Base-by-base conservation (phyloP, 2,888 invertebrate genomes). In the Hipparchia semele region DNA sequence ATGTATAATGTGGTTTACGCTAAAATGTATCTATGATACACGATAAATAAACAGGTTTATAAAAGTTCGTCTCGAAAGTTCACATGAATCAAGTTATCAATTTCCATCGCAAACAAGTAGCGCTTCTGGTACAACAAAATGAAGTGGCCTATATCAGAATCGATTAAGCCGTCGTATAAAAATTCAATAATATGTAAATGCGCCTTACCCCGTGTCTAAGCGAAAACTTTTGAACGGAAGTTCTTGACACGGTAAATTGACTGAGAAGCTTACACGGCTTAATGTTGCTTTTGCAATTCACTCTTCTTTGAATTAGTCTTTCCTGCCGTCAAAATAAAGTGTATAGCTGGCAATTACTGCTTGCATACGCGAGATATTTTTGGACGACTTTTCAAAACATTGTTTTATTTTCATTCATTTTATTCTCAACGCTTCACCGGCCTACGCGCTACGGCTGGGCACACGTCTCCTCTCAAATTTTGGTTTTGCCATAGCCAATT, bases 101-200 rank as follows among this genome's bases (percentile, higher is more conserved):
- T 68, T 60, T 68, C 49, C 46, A 69, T 54, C 51, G 13, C 51
- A 53, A 69, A 53, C 45, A 61, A 53, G 61, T 45, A 60, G 49
- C 56, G 59, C 53, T 65, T 68, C 61, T 59, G 71, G 69, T 73
- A 39, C 62, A 72, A 69, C 65, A 76, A 76, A 77, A 74, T 71
- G 73, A 75, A 78, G 75, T 76, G 72, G 73, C 73, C 80, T 74
- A 78, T 74, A 76, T 79, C 75, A 80, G 82, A 83, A 84, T 84
- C 82, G 84, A 84, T 88, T 87, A 89, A 89, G 89, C 86, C 88
- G 89, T 87, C 87, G 90, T 86, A 87, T 89, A 92, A 92, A 92
- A 92, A 93, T 90, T 91, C 93, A 94, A 93, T 93, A 94, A 90
- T 89, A 94, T 94, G 93, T 91, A 93, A 94, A 94, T 93, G 87